phyloP scores from a whole-genome alignment of 2,888 invertebrate species.

The Aspidapion aeneum region DNA sequence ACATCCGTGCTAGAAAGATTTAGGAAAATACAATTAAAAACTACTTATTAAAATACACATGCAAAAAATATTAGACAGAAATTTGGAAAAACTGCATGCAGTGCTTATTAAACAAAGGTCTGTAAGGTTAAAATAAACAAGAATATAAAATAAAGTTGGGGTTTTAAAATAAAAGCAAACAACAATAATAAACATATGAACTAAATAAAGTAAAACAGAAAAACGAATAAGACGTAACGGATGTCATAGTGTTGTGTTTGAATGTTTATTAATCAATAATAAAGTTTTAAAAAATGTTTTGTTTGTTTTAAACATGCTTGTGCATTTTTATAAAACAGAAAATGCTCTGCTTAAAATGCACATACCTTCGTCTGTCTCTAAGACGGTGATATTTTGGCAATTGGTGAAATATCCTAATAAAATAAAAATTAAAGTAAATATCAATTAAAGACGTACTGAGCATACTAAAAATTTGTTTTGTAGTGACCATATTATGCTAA shows the following conservation, averaged over 20 bases:
- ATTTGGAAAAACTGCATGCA: neutral
- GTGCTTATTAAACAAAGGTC: neutral
- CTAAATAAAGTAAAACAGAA: no score
- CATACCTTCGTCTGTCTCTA: slow-evolving; percentile 48
- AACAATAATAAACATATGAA: no score
- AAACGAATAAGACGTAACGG: neutral
- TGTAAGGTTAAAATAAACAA: neutral
- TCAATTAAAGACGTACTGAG: no score
- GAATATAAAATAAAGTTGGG: neutral
- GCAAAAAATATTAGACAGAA: neutral
- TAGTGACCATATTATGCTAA: no score
- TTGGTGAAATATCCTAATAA: slow-evolving; percentile 48
- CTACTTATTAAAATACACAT: neutral
- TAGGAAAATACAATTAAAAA: neutral
- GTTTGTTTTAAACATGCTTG: slow-evolving; percentile 19
- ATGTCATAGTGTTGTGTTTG: neutral
- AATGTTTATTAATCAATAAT: no score
- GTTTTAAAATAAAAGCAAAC: no score
- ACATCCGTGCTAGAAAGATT: neutral
- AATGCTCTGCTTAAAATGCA: slow-evolving; percentile 26
- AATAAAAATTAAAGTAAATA: slow-evolving; percentile 46
- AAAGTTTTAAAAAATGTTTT: neutral
- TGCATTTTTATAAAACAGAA: slow-evolving; percentile 13
- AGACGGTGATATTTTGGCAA: slow-evolving; percentile 47
- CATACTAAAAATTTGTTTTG: no score